Base-by-base conservation (phyloP, 2,113 vertebrate species). In the Narcine bancroftii region DNA sequence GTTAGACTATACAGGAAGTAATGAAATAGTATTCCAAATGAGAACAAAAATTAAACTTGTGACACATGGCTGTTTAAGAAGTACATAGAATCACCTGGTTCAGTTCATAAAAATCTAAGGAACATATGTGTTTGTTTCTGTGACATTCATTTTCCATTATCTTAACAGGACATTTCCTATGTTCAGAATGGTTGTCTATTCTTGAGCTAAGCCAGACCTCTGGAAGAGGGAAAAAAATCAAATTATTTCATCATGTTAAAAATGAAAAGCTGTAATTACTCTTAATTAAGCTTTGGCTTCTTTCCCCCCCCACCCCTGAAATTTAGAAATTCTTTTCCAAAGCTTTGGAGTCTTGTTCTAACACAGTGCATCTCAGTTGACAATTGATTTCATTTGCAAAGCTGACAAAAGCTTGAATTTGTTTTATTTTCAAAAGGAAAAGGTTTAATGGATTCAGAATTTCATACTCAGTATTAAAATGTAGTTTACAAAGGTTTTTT, bases 231-330 rank as follows among this genome's bases (percentile, higher is more conserved):
- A 98, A 98, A 98, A 97, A 97, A 97, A 98, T 99, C 97, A 99
- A 99, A 99, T 99, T 98, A 99, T 99, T 99, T 99, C 98, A 98
- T 99, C 98, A 99, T 98, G 98, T 98, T 98, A 97, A 97, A 98
- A 99, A 98, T 98, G 97, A 99, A 99, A 99, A 98, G 98, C 97
- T 97, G 97, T 98, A 99, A 99, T 99, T 99, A 98, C 97, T 98
- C 97, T 97, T 98, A 99, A 99, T 99, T 99, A 96, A 97, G 96
- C 97, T 97, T 97, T 96, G 97, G 97, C 97, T 97, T 97, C 97
- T 94, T 97, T 96, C 95, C 94, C 94, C 93, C 75, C n/a, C 95
- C 92, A 94, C 96, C 36, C 89, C 29, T 95, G 92, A 94, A 96
- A 96, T 96, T 97, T 97, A 96, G 96, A 96, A 96, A 97, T 96